phyloP scores from a whole-genome alignment of 2,888 invertebrate species.

The Timema cristinae region DNA sequence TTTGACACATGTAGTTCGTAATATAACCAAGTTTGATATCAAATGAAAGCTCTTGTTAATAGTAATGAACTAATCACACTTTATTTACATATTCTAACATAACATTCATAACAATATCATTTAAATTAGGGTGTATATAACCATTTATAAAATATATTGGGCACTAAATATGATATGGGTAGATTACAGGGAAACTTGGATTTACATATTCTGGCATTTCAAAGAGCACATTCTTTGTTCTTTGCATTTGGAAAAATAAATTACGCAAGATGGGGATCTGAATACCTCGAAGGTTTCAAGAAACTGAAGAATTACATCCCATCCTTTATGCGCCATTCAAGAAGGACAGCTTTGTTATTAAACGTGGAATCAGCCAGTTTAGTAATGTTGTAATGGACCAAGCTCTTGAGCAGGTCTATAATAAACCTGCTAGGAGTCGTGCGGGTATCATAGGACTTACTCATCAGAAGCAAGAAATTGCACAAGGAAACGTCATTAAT shows the following conservation, averaged over 20 bases:
- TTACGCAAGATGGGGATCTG: background rate
- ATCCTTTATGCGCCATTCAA: background rate
- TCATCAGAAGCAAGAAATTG: background rate
- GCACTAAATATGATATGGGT: background rate
- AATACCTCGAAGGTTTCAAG: background rate
- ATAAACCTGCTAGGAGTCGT: conserved; percentile 2
- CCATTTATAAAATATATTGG: no score
- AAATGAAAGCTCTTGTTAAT: no score
- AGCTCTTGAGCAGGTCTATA: conserved; percentile 9
- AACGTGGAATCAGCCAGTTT: background rate
- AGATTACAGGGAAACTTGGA: background rate
- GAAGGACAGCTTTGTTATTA: background rate
- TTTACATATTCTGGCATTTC: background rate
- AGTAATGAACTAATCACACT: no score
- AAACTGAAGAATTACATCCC: background rate
- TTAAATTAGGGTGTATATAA: no score
- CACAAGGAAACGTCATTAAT: background rate
- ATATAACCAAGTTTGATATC: no score
- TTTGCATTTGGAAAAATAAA: conserved; percentile 3
- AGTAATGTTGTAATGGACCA: background rate
- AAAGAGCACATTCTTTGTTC: conserved; percentile 1
- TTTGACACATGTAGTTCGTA: no score
- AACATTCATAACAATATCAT: no score
- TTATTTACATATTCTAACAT: no score
- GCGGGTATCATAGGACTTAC: background rate